These are phyloP conservation scores for Spatulosminthurus flaviceps DNA, from an alignment of 2,888 invertebrate genomes.

Conservation along the genomic window DNA sequence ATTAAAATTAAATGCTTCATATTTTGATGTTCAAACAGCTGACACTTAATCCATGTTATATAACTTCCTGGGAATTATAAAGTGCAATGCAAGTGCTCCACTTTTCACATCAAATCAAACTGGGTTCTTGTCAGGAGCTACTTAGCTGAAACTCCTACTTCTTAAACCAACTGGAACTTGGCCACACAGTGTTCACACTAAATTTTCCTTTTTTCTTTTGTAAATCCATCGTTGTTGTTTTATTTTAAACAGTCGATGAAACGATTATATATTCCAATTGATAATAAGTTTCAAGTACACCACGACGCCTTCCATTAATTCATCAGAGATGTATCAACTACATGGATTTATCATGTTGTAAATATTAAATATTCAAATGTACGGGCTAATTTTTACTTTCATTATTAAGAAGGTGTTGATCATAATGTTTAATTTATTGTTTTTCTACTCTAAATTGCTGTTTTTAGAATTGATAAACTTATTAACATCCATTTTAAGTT, in stretches of 20 bases:
- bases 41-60: constrained; percentile 13
- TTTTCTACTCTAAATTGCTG: constrained; percentile 11
- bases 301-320: background rate
- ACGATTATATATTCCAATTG: background rate
- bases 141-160: background rate
- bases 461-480: constrained; percentile 10
- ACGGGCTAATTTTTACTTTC: background rate
- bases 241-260: background rate
- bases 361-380: background rate
- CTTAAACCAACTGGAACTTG: background rate
- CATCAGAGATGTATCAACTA: background rate
- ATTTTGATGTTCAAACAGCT: background rate
- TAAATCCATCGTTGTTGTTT: constrained; percentile 11
- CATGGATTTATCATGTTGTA: background rate
- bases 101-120: constrained; percentile 50
- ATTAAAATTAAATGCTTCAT: constrained; percentile 9
- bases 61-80: background rate
- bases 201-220: background rate
- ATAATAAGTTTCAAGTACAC: background rate
- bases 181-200: background rate
- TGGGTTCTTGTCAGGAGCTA: background rate
- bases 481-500: background rate
- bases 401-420: background rate
- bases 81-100: constrained; percentile 46
- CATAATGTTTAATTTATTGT: constrained; percentile 3